Percentiles rank a stretch among this genome's conserved stretches.
phyloP scores from a whole-genome alignment of 2,888 invertebrate genomes.

The Yponomeuta plumbellus region DNA sequence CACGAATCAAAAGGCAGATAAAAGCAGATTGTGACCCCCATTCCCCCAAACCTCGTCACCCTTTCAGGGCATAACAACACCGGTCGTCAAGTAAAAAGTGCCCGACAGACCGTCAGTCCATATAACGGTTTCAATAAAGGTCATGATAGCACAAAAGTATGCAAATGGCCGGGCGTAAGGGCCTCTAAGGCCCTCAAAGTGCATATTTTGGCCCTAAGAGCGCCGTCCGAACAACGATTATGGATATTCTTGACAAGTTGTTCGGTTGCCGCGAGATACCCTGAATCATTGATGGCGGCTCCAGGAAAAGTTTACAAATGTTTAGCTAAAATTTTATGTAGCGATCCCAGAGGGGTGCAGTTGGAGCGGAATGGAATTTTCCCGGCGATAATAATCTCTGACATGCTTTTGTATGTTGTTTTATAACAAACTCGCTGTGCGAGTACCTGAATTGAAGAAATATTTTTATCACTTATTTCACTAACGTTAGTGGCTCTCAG shows the following conservation, averaged over 20 bases:
- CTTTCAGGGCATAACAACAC: neutral
- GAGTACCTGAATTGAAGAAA: too few relatives aligned
- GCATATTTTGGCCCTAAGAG: constrained; percentile 10
- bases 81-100: neutral
- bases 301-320: neutral
- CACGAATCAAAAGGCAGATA: neutral
- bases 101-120: constrained; percentile 13
- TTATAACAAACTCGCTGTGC: too few relatives aligned
- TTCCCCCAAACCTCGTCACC: neutral
- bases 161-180: constrained; percentile 21
- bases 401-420: too few relatives aligned
- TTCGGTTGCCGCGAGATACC: neutral
- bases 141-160: constrained; percentile 26
- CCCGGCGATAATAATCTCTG: too few relatives aligned
- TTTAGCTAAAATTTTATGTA: too few relatives aligned
- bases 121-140: constrained; percentile 24
- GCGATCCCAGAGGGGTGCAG: too few relatives aligned
- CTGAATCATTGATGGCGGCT: neutral
- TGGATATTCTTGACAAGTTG: neutral
- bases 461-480: too few relatives aligned
- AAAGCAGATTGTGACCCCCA: neutral
- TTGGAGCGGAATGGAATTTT: neutral
- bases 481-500: too few relatives aligned
- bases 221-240: neutral
- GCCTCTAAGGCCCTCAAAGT: neutral